A percentile compares a stretch with the other conserved stretches of the same genome.
These are phyloP conservation scores for Acipenser oxyrinchus DNA, from an alignment of 2,797 vertebrate species.

Conservation along the genomic window DNA sequence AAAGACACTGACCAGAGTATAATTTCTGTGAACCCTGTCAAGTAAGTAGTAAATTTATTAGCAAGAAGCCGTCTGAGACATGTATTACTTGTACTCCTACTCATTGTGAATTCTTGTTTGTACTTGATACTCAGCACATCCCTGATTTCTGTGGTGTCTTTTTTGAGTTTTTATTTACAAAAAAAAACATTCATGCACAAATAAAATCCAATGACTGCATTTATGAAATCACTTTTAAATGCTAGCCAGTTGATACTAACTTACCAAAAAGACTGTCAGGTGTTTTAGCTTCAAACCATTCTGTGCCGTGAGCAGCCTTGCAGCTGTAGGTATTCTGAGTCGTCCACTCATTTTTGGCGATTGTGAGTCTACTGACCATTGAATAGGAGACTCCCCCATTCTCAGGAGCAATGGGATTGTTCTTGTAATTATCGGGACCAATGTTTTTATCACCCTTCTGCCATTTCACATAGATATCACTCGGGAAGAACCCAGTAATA, in stretches of 20 bases:
- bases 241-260: constrained; percentile 8
- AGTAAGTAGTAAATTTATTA: neutral
- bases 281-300: constrained; percentile 14
- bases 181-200: neutral
- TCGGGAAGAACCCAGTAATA: constrained; percentile 47
- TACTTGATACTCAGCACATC: neutral
- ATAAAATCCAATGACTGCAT: neutral
- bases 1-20: too few species aligned
- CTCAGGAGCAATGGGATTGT: constrained; percentile 33
- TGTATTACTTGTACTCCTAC: neutral
- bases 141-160: neutral
- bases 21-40: neutral
- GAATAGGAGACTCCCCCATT: constrained; percentile 28
- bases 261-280: constrained; percentile 46
- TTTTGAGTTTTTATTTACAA: neutral
- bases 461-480: constrained; percentile 44
- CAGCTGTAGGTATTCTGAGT: constrained; percentile 37
- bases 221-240: neutral
- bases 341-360: constrained; percentile 17
- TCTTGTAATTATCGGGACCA: constrained; percentile 27
- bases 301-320: constrained; percentile 44
- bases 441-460: constrained; percentile 31
- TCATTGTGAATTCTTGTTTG: neutral
- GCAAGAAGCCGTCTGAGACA: too few species aligned
- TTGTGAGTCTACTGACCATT: constrained; percentile 43